Evolutionary conservation across 2,888 invertebrate genomes (phyloP).

Genomic region (Dynastes grantii): DNA sequence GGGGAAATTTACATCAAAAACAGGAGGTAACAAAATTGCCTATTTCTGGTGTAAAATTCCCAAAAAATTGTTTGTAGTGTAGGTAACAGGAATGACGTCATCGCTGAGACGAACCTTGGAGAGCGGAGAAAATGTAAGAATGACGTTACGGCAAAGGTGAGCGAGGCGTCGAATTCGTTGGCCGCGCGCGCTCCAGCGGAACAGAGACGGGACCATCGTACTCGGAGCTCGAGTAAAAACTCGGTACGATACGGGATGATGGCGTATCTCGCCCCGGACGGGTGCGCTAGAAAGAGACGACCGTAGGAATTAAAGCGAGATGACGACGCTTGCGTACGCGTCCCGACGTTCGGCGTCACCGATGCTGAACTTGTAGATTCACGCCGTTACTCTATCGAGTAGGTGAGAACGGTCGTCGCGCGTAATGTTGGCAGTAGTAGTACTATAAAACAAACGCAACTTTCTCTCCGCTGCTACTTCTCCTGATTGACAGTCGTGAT

Average conservation of each 20-base stretch:
- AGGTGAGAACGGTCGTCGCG: conserved; percentile 52
- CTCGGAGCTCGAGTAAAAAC: conserved; percentile 39
- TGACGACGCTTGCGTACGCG: conserved; percentile 57
- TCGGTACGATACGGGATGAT: conserved; percentile 13
- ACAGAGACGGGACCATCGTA: conserved; percentile 18
- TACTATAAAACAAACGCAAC: conserved; percentile 44
- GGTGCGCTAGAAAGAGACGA: conserved; percentile 13
- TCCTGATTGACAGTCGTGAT: conserved; percentile 37
- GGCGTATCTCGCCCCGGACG: conserved; percentile 33
- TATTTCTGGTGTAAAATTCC: no score
- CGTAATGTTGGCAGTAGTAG: conserved; percentile 44
- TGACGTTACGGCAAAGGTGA: conserved; percentile 42
- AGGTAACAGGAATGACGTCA: conserved; percentile 31
- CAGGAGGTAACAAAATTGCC: background rate
- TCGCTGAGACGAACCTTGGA: conserved; percentile 20
- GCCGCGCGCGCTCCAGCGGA: background rate
- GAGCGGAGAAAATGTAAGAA: conserved; percentile 29
- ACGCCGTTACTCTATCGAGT: conserved; percentile 53
- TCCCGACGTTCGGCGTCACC: conserved; percentile 55
- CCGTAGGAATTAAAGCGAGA: conserved; percentile 44
- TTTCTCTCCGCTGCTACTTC: conserved; percentile 21
- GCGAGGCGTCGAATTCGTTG: conserved; percentile 7
- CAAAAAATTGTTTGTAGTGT: background rate
- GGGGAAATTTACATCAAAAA: no score
- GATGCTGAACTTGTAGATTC: conserved; percentile 54